These are phyloP conservation scores for Xylota sylvarum DNA, from an alignment of 2,888 invertebrate species.

Conservation along the genomic window DNA sequence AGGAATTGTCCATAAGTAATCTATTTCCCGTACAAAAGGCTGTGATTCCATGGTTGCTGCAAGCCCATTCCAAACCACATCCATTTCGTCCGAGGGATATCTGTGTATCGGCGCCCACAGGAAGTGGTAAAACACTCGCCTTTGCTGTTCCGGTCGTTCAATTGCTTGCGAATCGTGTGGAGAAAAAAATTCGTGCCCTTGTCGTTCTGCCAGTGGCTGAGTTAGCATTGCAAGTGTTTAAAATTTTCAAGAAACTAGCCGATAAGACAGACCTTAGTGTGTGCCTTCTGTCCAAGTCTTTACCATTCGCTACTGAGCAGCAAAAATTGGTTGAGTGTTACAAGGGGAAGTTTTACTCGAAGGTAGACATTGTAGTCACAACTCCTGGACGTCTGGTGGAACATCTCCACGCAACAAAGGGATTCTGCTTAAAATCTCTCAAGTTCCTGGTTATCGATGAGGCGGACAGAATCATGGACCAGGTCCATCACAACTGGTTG, in stretches of 20 bases:
- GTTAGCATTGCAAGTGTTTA: constrained; percentile 94
- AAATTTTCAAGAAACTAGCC: constrained; percentile 91
- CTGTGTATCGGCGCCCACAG: constrained; percentile 98
- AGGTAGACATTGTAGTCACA: constrained; percentile 94
- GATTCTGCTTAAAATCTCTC: constrained; percentile 90
- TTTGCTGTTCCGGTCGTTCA: constrained; percentile 97
- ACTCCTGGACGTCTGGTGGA: constrained; percentile 97
- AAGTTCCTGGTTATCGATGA: constrained; percentile 97
- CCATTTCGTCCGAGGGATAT: constrained; percentile 93
- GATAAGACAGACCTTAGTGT: constrained; percentile 89
- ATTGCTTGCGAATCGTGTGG: constrained; percentile 87
- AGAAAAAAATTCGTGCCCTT: constrained; percentile 91
- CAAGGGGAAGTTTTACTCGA: constrained; percentile 83
- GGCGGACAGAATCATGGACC: constrained; percentile 97
- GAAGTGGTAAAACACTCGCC: constrained; percentile 98
- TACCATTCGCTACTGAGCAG: constrained; percentile 89
- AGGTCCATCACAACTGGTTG: constrained; percentile 96
- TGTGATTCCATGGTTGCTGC: constrained; percentile 91
- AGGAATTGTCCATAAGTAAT: constrained; percentile 89
- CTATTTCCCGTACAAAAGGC: constrained; percentile 94
- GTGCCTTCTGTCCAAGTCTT: constrained; percentile 89
- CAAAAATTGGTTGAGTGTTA: constrained; percentile 87
- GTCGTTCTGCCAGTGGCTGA: constrained; percentile 97
- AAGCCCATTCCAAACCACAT: constrained; percentile 87
- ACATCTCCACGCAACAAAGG: constrained; percentile 93